phyloP scores from a whole-genome alignment of 2,797 vertebrate genomes.

The Gambusia yucatana region DNA sequence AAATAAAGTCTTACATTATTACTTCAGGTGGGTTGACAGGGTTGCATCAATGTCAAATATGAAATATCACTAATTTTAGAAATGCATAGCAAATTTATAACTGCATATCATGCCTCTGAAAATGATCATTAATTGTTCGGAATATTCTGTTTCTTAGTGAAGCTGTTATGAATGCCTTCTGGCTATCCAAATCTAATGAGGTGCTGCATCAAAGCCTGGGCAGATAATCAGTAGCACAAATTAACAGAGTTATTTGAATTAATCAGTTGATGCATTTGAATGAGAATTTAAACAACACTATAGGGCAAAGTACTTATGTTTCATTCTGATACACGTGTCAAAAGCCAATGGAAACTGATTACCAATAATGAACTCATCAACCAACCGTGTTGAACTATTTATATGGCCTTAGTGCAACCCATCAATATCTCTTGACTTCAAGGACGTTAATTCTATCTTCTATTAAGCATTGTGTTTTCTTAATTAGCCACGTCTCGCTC shows the following conservation, averaged over 20 bases:
- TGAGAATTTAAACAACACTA: constrained; percentile 61
- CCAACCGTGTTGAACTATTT: constrained; percentile 59
- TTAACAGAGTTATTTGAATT: constrained; percentile 76
- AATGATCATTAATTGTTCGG: constrained; percentile 66
- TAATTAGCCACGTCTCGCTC: constrained; percentile 51
- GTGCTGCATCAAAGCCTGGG: constrained; percentile 70
- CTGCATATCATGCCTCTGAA: constrained; percentile 37
- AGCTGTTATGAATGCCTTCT: constrained; percentile 62
- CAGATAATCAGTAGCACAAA: constrained; percentile 75
- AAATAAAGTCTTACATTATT: constrained; percentile 14
- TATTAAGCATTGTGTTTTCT: constrained; percentile 53
- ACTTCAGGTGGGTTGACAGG: constrained; percentile 12
- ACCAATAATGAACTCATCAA: constrained; percentile 73
- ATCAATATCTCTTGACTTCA: constrained; percentile 59
- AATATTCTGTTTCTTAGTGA: constrained; percentile 63
- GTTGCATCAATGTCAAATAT: constrained; percentile 1
- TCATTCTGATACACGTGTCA: constrained; percentile 61
- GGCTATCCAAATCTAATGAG: constrained; percentile 74
- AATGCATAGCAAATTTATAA: constrained; percentile 60
- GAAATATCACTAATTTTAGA: constrained; percentile 49
- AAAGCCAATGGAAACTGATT: constrained; percentile 64
- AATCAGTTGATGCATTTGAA: constrained; percentile 69
- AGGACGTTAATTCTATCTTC: constrained; percentile 57
- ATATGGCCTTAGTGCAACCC: constrained; percentile 42
- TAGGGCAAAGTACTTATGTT: constrained; percentile 64